Conservation (phyloP, 2,888 invertebrate species). For the Hedya salicella region DNA sequence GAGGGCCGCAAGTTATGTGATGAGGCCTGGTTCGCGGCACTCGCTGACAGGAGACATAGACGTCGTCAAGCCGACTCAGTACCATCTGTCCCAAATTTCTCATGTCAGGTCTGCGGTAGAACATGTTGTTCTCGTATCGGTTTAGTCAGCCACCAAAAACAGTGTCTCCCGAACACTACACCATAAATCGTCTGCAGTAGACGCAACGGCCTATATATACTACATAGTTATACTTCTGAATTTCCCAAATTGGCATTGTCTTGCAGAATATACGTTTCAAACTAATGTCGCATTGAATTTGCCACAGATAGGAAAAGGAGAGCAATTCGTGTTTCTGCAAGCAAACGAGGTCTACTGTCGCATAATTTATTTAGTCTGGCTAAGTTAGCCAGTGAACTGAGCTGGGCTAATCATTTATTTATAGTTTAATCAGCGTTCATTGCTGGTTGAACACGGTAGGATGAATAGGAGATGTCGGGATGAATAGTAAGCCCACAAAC, state of each 20-base stretch:
- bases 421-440: constrained; percentile 23
- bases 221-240: no score
- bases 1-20: no score
- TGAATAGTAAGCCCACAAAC: neutral
- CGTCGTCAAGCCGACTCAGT: no score
- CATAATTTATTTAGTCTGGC: constrained; percentile 18
- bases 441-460: neutral
- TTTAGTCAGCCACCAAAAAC: no score
- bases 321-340: constrained; percentile 1
- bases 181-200: no score
- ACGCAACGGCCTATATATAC: no score
- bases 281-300: neutral
- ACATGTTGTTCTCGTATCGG: no score
- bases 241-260: neutral
- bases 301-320: neutral
- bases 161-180: no score
- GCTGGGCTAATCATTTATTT: constrained; percentile 12
- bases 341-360: neutral
- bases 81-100: no score
- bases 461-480: neutral
- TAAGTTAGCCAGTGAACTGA: constrained; percentile 1
- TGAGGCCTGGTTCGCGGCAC: no score
- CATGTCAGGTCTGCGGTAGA: no score
- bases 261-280: neutral
- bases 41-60: no score